phyloP scores from a whole-genome alignment of 2,113 vertebrate genomes.

The Budorcas taxicolor region DNA sequence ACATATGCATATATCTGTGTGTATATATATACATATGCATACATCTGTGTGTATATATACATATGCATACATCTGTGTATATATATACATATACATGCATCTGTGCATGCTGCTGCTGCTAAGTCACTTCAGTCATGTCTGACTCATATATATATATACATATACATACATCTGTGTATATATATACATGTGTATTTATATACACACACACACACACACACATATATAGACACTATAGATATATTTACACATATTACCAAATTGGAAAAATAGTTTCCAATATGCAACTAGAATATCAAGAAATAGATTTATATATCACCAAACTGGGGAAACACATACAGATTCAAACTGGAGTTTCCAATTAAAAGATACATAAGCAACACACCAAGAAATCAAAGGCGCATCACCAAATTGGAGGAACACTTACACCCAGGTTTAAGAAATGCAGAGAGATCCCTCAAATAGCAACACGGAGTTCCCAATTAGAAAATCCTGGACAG shows the following conservation, averaged over 20 bases:
- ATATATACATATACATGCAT: too few species aligned
- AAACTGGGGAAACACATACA: neutral
- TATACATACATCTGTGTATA: neutral
- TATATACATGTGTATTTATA: neutral
- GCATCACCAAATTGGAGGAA: neutral
- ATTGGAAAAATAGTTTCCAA: neutral
- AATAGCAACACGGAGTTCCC: neutral
- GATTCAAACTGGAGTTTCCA: neutral
- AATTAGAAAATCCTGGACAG: neutral
- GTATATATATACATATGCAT: too few species aligned
- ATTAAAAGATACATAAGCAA: neutral
- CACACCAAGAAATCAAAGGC: neutral
- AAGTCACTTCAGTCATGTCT: too few species aligned
- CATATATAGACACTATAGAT: neutral
- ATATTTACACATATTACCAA: neutral
- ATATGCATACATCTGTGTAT: too few species aligned
- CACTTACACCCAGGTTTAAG: neutral
- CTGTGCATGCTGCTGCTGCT: too few species aligned
- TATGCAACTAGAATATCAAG: neutral
- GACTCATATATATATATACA: rapidly evolving
- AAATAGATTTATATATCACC: neutral
- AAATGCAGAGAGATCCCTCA: neutral
- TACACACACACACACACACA: neutral
- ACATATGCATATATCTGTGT: too few species aligned
- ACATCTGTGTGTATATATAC: too few species aligned